Evolutionary conservation across 2,113 vertebrate genomes (phyloP), one percentile per base, ranked within the genome.

Genomic region (Phylloscopus whistleri): DNA sequence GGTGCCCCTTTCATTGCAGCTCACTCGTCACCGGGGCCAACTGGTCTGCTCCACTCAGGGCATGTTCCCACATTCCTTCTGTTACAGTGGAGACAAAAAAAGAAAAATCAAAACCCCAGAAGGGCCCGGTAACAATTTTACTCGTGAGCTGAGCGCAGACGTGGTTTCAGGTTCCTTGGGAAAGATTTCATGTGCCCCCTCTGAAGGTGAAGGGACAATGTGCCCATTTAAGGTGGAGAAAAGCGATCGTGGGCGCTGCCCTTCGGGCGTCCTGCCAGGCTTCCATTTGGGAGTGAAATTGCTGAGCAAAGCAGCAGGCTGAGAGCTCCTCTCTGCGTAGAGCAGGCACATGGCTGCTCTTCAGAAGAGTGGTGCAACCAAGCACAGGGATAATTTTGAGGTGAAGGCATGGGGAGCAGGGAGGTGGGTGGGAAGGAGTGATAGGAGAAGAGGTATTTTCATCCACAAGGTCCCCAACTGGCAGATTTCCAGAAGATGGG

Each of bases 31-130:
- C 59, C 0, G 1, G 31, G 66, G 44, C 56, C 11, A 10, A 64
- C 37, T 37, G 66, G 43, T 68, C 35, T 0, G 0, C 56, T 88
- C 46, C 0, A 18, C 89, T 52, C 13, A 0, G 73, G 72, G 87
- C 82, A 76, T 9, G 41, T 96, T 96, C 84, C 96, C 92, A 95
- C 93, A 91, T 96, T 95, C 70, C 87, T 95, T 49, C 78, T 94
- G 46, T 97, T 96, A 95, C 53, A 6, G 46, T 68, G 75, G 39
- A 95, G 78, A 88, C 75, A 95, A 91, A 95, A 86, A 94, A 95
- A 79, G 62, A 68, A 91, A 93, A 84, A 77, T 7, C 1, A 5
- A 96, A 81, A 87, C 79, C 95, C 67, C 89, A 80, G 87, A 88
- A 74, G 93, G 83, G 33, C 74, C 89, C 2, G 0, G 39, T 89